phyloP scores from a whole-genome alignment of 2,888 invertebrate genomes.

The Latrodectus hesperus region DNA sequence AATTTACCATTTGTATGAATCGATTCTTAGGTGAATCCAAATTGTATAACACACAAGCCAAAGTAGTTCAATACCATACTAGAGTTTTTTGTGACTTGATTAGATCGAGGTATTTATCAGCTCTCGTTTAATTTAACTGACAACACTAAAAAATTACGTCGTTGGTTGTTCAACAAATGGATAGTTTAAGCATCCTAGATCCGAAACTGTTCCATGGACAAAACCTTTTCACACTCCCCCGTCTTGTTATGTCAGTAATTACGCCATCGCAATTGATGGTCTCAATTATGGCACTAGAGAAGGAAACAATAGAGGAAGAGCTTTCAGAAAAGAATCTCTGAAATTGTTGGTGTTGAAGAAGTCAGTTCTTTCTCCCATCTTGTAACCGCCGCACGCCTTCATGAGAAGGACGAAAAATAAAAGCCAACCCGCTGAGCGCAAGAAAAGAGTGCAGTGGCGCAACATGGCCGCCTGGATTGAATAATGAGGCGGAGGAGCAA shows the following conservation, averaged over 20 bases:
- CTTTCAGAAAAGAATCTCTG: not conserved
- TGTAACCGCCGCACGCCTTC: constrained; percentile 29
- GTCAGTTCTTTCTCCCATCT: constrained; percentile 5
- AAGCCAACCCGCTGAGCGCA: constrained; percentile 26
- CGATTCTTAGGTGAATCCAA: too few species aligned
- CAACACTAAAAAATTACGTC: too few species aligned
- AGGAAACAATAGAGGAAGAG: not conserved
- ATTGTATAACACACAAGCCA: too few species aligned
- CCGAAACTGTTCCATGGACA: too few species aligned
- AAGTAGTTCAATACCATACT: too few species aligned
- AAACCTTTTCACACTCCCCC: too few species aligned
- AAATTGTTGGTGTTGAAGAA: not conserved
- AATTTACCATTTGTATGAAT: too few species aligned
- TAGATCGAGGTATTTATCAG: too few species aligned
- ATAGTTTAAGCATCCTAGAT: too few species aligned
- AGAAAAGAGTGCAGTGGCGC: constrained; percentile 42
- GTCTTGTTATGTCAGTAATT: not conserved
- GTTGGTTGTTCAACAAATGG: too few species aligned
- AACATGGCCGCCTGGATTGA: constrained; percentile 57
- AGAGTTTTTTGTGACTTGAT: too few species aligned
- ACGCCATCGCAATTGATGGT: not conserved
- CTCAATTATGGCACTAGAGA: not conserved
- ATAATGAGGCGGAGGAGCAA: constrained; percentile 65
- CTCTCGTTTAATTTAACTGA: too few species aligned
- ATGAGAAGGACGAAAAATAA: constrained; percentile 18